Evolutionary conservation across 2,888 invertebrate genomes (phyloP).

Genomic region (Notocelia uddmanniana): DNA sequence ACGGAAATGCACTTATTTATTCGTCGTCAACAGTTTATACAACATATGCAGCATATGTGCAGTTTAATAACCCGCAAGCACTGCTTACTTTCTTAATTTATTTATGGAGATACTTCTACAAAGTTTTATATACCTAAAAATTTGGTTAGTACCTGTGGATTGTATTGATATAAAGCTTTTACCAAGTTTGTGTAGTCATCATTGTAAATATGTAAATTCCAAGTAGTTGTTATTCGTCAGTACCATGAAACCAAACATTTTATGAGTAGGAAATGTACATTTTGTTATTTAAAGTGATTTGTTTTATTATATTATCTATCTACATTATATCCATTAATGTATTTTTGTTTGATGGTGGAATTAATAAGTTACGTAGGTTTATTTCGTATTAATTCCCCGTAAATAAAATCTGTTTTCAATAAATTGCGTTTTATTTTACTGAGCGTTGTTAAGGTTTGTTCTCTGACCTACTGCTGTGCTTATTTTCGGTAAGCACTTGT

Average conservation of each 20-base stretch:
- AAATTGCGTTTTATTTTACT: slow-evolving; percentile 55
- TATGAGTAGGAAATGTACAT: slow-evolving; percentile 79
- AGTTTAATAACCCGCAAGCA: not conserved
- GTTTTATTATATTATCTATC: slow-evolving; percentile 49
- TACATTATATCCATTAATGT: slow-evolving; percentile 70
- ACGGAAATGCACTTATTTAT: not conserved
- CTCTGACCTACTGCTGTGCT: slow-evolving; percentile 33
- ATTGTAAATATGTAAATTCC: slow-evolving; percentile 85
- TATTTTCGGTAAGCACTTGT: slow-evolving; percentile 51
- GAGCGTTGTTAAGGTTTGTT: slow-evolving; percentile 10
- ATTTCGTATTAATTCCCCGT: slow-evolving; percentile 76
- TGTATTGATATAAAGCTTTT: slow-evolving; percentile 68
- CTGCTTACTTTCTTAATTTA: slow-evolving; percentile 56
- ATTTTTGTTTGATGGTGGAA: slow-evolving; percentile 72
- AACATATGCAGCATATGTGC: too few species aligned
- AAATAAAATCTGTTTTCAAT: slow-evolving; percentile 83
- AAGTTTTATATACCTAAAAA: slow-evolving; percentile 53
- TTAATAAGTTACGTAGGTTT: slow-evolving; percentile 65
- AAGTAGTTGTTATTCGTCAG: slow-evolving; percentile 78
- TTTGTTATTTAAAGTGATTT: slow-evolving; percentile 77
- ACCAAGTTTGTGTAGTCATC: slow-evolving; percentile 75
- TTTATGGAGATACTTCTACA: slow-evolving; percentile 77
- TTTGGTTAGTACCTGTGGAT: slow-evolving; percentile 52
- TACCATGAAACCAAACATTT: slow-evolving; percentile 85
- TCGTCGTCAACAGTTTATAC: not conserved